A percentile compares a stretch with the other conserved stretches of the same genome.
These are phyloP conservation scores for Mesoclemmys tuberculata DNA, from an alignment of 2,113 vertebrate species.

Conservation along the genomic window DNA sequence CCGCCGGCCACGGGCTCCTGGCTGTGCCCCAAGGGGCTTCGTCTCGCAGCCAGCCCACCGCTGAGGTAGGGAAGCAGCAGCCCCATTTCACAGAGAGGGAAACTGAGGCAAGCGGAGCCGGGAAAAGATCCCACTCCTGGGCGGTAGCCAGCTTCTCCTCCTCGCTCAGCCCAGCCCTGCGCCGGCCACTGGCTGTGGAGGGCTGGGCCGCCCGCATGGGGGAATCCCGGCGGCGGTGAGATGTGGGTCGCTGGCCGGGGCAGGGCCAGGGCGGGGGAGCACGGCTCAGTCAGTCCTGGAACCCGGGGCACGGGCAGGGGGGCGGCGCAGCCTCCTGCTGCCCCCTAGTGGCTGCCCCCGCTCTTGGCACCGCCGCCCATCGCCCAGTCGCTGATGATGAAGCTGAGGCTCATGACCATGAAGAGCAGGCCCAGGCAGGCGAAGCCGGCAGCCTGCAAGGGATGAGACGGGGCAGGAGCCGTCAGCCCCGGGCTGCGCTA, in stretches of 20 bases:
- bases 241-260: slow-evolving; percentile 48
- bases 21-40: not conserved
- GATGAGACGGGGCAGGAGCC: not conserved
- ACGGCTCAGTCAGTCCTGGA: not conserved
- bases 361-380: slow-evolving; percentile 78
- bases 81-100: slow-evolving; percentile 53
- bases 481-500: not conserved
- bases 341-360: slow-evolving; percentile 88
- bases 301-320: slow-evolving; percentile 29
- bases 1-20: not conserved
- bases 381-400: slow-evolving; percentile 96
- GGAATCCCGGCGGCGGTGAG: not conserved
- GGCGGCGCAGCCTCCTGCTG: slow-evolving; percentile 2
- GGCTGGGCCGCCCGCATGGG: not conserved
- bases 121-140: not conserved
- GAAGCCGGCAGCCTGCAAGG: slow-evolving; percentile 88
- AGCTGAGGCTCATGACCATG: slow-evolving; percentile 98
- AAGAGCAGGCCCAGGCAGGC: slow-evolving; percentile 90
- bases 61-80: slow-evolving; percentile 63
- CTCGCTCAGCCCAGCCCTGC: not conserved
- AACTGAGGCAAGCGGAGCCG: slow-evolving; percentile 20
- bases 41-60: not conserved
- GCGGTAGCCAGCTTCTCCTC: not conserved
- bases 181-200: not conserved
- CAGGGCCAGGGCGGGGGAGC: not conserved